These are phyloP conservation scores for Neofelis nebulosa DNA, from an alignment of 2,113 vertebrate genomes.

Conservation along the genomic window DNA sequence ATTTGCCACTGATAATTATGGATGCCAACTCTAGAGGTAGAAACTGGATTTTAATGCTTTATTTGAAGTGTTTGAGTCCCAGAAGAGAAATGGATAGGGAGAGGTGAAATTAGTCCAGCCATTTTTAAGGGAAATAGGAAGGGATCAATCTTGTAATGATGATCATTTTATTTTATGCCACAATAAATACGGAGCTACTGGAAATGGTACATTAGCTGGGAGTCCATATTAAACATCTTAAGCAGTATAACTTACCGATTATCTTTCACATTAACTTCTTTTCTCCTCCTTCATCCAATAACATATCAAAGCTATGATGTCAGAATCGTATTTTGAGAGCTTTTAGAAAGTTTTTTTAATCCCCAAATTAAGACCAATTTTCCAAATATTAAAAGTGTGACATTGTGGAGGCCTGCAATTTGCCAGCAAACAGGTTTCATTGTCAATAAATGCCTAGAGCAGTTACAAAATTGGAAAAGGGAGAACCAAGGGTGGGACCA, in stretches of 20 bases:
- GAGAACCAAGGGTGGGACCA: not conserved
- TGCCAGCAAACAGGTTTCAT: not conserved
- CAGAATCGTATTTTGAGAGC: constrained; percentile 27
- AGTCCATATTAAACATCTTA: constrained; percentile 53
- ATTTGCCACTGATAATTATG: constrained; percentile 33
- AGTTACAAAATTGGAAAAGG: constrained; percentile 45
- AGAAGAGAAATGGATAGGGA: constrained; percentile 18
- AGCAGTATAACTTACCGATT: not conserved
- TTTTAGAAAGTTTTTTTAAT: not conserved
- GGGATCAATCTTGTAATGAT: not conserved
- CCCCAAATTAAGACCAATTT: not conserved
- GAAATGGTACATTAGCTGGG: not conserved
- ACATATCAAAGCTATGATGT: not conserved
- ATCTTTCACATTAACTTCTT: constrained; percentile 29
- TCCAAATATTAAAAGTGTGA: constrained; percentile 37
- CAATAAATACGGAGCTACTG: constrained; percentile 37
- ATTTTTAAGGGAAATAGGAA: constrained; percentile 53
- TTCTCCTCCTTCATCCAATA: not conserved
- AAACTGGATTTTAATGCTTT: constrained; percentile 38
- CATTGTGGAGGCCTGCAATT: not conserved
- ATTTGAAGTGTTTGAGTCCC: constrained; percentile 26
- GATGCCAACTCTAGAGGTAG: not conserved
- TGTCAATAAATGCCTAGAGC: not conserved
- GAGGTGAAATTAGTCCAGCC: not conserved
- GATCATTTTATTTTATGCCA: constrained; percentile 26